Base-by-base conservation (phyloP, 2,113 vertebrate genomes). In the Sapayoa aenigma region DNA sequence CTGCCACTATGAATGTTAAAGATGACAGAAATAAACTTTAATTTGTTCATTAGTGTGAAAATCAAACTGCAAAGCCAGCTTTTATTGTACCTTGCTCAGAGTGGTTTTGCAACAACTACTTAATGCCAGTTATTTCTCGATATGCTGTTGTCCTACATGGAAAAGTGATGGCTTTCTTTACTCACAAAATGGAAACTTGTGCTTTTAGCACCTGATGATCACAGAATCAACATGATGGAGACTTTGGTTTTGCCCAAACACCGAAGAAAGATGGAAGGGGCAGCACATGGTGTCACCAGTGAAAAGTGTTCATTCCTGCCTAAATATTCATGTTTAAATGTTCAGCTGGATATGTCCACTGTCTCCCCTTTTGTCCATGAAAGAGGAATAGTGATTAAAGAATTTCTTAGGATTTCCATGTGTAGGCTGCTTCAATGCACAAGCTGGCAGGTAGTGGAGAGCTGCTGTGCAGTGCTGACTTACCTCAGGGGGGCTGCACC, bases 41-140 rank as follows among this genome's bases (percentile, higher is more conserved):
- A 95, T 67, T 92, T 95, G 66, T 74, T 96, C 44, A 56, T 96
- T 96, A 90, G 72, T 47, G 76, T 95, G 76, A 86, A 91, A 89
- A 82, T 60, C 52, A 76, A 74, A 89, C 44, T 83, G 89, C 89
- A 85, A 81, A 60, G 72, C 52, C 37, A 94, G 62, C 37, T 89
- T 77, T 89, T 50, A 20, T 31, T 50, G 5, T 30, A 24, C 14
- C 21, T 82, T 0, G 0, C 44, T 90, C 60, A n/a, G 33, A 44
- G 4, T n/a, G 10, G 18, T 81, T 85, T 76, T 69, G 30, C 2
- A 13, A 11, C 31, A 30, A 8, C 18, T 39, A 4, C 22, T 52
- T 63, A 27, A 30, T 60, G 21, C 21, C 20, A 30, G 10, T 58
- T 88, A 28, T 74, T 83, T 63, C n/a, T 76, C 13, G 20, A 17